These are phyloP conservation scores for Gobius niger DNA, from an alignment of 2,113 vertebrate species.

Conservation along the genomic window DNA sequence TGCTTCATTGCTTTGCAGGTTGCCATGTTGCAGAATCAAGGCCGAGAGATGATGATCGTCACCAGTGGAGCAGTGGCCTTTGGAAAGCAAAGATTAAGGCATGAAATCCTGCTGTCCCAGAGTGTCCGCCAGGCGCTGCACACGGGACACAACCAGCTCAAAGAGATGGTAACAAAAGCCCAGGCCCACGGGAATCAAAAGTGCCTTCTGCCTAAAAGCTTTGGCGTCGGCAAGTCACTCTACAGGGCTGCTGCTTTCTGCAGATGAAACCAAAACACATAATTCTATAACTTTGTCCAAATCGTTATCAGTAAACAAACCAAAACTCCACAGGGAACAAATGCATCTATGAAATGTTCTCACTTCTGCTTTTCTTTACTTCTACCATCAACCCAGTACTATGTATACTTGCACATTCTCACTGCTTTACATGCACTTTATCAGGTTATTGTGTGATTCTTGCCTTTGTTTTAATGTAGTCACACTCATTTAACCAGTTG, in stretches of 20 bases:
- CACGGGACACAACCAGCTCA: slow-evolving; percentile 93
- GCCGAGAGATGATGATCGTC: slow-evolving; percentile 97
- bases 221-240: neutral
- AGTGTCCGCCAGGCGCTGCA: slow-evolving; percentile 95
- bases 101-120: slow-evolving; percentile 96
- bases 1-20: slow-evolving; percentile 75
- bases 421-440: neutral
- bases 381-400: neutral
- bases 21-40: slow-evolving; percentile 94
- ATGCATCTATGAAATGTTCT: neutral
- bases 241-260: neutral
- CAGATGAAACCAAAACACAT: neutral
- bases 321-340: neutral
- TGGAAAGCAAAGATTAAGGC: slow-evolving; percentile 93
- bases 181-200: neutral
- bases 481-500: neutral
- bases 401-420: too few species aligned
- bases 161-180: slow-evolving; percentile 85
- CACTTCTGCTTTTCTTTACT: neutral
- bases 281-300: too few species aligned
- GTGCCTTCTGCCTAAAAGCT: neutral
- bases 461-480: neutral
- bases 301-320: too few species aligned
- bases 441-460: neutral
- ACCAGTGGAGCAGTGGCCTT: slow-evolving; percentile 98